phyloP scores from a whole-genome alignment of 2,888 invertebrate genomes.

The Trissolcus brochymenae region DNA sequence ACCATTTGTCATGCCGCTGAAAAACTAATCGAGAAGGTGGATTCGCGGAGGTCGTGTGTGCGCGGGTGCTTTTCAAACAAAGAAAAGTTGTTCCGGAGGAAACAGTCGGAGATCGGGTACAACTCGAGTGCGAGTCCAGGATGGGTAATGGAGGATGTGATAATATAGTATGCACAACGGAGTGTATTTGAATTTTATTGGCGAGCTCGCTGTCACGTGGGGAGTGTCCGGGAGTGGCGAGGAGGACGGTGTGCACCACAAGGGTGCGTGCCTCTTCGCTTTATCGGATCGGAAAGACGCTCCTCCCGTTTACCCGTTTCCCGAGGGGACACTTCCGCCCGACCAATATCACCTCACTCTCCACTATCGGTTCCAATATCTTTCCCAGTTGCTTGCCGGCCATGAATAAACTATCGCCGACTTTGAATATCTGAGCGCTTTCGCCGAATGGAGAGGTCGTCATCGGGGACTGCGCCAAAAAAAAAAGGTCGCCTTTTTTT shows the following conservation, averaged over 20 bases:
- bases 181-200: slow-evolving; percentile 77
- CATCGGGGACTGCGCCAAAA: slow-evolving; percentile 62
- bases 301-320: slow-evolving; percentile 71
- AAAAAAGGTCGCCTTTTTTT: slow-evolving; percentile 7
- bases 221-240: slow-evolving; percentile 63
- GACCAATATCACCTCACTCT: slow-evolving; percentile 72
- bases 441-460: slow-evolving; percentile 67
- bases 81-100: slow-evolving; percentile 29
- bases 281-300: slow-evolving; percentile 73
- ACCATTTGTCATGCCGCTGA: too few species aligned
- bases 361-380: slow-evolving; percentile 75
- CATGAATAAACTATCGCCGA: slow-evolving; percentile 77
- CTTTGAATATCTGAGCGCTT: slow-evolving; percentile 76
- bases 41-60: too few species aligned
- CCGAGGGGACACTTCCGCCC: slow-evolving; percentile 76
- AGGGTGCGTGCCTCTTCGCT: slow-evolving; percentile 69
- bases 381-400: slow-evolving; percentile 74
- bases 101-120: slow-evolving; percentile 32
- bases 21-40: too few species aligned
- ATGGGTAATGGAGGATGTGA: slow-evolving; percentile 75
- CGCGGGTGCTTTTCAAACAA: slow-evolving; percentile 22
- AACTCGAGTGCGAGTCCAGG: slow-evolving; percentile 44
- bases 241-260: slow-evolving; percentile 62
- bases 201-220: slow-evolving; percentile 70
- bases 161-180: slow-evolving; percentile 76